Conservation (phyloP, 2,113 vertebrate genomes). For the Bothrops jararaca region DNA sequence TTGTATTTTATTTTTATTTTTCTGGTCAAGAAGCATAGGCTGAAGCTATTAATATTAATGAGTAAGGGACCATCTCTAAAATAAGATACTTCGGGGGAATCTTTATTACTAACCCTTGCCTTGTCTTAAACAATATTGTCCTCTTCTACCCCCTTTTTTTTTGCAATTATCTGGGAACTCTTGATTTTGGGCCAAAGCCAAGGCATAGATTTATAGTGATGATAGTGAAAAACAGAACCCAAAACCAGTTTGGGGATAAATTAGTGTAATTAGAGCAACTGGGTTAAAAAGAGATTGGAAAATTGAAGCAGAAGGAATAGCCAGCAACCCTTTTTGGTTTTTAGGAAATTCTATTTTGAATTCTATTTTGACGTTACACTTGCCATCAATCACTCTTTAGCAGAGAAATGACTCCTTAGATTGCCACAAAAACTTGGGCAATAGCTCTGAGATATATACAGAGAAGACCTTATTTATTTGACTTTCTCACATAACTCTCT, state of each 20-base stretch:
- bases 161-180: background rate
- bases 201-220: slow-evolving; percentile 9
- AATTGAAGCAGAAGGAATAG: background rate
- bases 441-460: background rate
- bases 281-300: background rate
- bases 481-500: slow-evolving; percentile 19
- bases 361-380: background rate
- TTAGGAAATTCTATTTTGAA: background rate
- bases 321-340: background rate
- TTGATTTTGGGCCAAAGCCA: background rate
- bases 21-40: slow-evolving; percentile 10
- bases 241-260: slow-evolving; percentile 22
- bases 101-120: background rate
- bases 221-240: slow-evolving; percentile 24
- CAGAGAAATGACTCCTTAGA: background rate
- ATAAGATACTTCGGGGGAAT: background rate
- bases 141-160: too few species aligned
- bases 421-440: background rate
- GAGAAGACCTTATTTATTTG: slow-evolving; percentile 21
- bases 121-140: background rate
- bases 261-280: slow-evolving; percentile 22
- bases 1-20: slow-evolving; percentile 28
- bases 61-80: background rate
- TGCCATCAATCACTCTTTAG: background rate
- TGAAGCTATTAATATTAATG: slow-evolving; percentile 37